Evolutionary conservation across 2,797 vertebrate species (phyloP), one percentile per base, ranked within the genome.

Genomic region (Astyanax mexicanus): DNA sequence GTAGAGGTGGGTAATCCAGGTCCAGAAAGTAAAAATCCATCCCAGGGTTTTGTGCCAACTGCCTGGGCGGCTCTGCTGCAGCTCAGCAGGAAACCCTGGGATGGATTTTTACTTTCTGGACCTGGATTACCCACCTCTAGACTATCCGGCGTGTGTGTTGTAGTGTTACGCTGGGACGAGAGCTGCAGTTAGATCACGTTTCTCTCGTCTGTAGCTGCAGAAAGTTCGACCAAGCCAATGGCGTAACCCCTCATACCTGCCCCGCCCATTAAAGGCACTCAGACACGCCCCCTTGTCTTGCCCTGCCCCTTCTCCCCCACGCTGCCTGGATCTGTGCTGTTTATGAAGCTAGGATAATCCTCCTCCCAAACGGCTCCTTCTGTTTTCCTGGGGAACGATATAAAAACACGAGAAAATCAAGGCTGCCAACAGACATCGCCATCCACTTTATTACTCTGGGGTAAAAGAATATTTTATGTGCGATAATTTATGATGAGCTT

Each of bases 401-500:
- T 32, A 32, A 5, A 32, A 29, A 32, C 2, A 32, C 5, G 29
- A 32, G 67, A 60, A 58, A 8, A 17, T 61, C 40, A 27, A 80
- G 49, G 86, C 68, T 83, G 67, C 86, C 84, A 78, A 83, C 74
- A 83, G 69, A 81, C 84, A 80, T 89, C 84, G 84, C 88, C 86
- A 32, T 86, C 88, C 80, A 89, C 89, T 95, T 96, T 95, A 91
- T 96, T 91, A 94, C 92, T 94, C 92, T 94, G 93, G 88, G 79
- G 86, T 5, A 92, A 83, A 87, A 91, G 70, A 90, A 93, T 94
- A 91, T 95, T 96, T 96, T 83, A 95, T 93, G 94, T 96, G 93
- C 91, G 93, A 95, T 97, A 96, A 97, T 98, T 98, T 98, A 98
- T 97, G 95, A 96, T 89, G 89, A 93, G 93, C 94, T 94, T 95